These are phyloP conservation scores for Plotosus lineatus DNA, from an alignment of 2,113 vertebrate genomes.

Conservation along the genomic window DNA sequence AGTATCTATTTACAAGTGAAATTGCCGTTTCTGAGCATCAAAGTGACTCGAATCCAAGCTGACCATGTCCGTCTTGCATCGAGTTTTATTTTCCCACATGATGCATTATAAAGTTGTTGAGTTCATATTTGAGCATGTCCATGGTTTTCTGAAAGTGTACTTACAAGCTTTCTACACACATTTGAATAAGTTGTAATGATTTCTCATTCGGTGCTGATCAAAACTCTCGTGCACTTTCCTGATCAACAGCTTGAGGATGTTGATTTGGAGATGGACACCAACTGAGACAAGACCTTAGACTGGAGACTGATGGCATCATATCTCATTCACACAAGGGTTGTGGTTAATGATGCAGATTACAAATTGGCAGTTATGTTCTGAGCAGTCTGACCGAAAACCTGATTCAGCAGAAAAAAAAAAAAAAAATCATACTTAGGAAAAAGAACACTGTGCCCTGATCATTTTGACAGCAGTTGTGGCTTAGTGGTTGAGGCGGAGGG, in stretches of 20 bases:
- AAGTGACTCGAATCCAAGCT: background rate
- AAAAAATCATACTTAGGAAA: too few relatives aligned
- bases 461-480: too few relatives aligned
- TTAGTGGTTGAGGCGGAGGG: too few relatives aligned
- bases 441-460: too few relatives aligned
- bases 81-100: background rate
- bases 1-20: background rate
- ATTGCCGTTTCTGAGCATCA: background rate
- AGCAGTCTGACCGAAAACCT: background rate
- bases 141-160: background rate
- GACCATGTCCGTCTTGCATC: background rate
- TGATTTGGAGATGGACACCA: background rate
- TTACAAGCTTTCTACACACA: background rate
- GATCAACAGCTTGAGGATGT: background rate
- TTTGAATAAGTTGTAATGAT: background rate
- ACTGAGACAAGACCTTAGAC: too few relatives aligned
- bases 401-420: too few relatives aligned
- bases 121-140: background rate
- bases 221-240: background rate
- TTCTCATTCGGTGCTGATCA: background rate
- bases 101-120: background rate
- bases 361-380: background rate
- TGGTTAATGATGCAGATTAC: background rate
- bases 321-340: background rate
- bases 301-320: conserved; percentile 3